Evolutionary conservation across 92 coral and sea anemone species (phyloP).

Genomic region (Palythoa grandis): DNA sequence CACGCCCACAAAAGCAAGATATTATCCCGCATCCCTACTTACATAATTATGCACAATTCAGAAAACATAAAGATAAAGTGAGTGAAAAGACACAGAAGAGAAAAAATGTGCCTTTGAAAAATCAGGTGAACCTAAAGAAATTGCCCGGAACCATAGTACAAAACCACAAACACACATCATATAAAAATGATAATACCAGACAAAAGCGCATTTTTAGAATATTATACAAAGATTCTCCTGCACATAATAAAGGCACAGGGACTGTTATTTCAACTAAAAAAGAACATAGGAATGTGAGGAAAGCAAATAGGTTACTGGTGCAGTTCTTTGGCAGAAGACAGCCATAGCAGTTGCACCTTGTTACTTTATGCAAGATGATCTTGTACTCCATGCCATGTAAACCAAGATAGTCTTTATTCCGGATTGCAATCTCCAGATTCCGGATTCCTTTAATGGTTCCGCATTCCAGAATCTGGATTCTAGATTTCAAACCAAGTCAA

Average conservation of each 20-base stretch:
- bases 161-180: no score
- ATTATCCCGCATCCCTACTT: constrained; percentile 29
- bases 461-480: no score
- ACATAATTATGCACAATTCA: background rate
- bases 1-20: constrained; percentile 43
- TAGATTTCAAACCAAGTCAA: no score
- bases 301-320: constrained; percentile 10
- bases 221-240: background rate
- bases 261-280: background rate
- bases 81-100: background rate
- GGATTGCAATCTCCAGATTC: no score
- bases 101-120: background rate
- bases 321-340: constrained; percentile 26
- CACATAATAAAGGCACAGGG: no score
- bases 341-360: background rate
- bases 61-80: background rate
- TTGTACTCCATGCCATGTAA: no score
- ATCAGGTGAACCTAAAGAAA: background rate
- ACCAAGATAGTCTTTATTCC: no score
- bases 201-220: background rate
- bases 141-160: no score
- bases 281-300: background rate
- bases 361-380: no score
- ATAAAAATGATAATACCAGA: background rate
- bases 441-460: no score